These are phyloP conservation scores for Peromyscus melanophrys DNA, from an alignment of 2,797 vertebrate species.

Conservation along the genomic window DNA sequence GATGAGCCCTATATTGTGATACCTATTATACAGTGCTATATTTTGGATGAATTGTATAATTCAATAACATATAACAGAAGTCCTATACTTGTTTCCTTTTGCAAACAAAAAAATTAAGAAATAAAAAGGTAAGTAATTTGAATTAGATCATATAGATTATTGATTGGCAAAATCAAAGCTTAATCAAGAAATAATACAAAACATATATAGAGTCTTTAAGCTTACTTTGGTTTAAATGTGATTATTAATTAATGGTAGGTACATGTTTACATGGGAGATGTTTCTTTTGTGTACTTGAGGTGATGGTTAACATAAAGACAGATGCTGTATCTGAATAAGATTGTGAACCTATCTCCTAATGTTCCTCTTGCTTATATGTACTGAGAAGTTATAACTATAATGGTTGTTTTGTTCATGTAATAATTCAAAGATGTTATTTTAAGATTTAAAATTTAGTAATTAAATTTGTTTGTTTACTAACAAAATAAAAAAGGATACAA, in stretches of 20 bases:
- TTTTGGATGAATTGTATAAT: background rate
- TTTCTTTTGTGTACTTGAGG: background rate
- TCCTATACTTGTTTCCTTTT: background rate
- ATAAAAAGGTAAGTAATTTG: background rate
- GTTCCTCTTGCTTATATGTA: background rate
- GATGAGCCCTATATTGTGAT: background rate
- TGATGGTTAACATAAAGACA: background rate
- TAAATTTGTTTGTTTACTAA: background rate
- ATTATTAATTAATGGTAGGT: background rate
- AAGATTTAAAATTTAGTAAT: background rate
- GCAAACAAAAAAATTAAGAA: background rate
- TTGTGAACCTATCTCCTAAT: background rate
- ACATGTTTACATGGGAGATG: background rate
- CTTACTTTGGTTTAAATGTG: background rate
- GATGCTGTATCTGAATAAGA: background rate
- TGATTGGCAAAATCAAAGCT: background rate
- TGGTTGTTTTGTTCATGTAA: background rate
- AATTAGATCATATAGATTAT: background rate
- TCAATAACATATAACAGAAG: background rate
- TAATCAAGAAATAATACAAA: background rate
- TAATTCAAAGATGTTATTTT: background rate
- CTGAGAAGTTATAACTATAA: background rate
- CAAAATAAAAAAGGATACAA: background rate
- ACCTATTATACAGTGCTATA: background rate
- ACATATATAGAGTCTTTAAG: background rate